Evolutionary conservation across 2,113 vertebrate species (phyloP).

Genomic region (Melanerpes formicivorus): DNA sequence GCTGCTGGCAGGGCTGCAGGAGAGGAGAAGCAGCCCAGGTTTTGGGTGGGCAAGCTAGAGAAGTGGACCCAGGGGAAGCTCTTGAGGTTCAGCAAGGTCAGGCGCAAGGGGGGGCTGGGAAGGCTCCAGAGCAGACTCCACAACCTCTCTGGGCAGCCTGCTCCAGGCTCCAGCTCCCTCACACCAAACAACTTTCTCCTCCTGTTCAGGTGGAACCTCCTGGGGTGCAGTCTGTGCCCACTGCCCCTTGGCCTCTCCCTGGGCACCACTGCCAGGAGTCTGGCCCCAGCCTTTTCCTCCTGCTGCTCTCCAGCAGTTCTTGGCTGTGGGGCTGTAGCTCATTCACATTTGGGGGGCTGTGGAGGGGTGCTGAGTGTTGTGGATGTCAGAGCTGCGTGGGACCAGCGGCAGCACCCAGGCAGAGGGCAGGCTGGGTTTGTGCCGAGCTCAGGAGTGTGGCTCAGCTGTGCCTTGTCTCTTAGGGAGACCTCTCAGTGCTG

Average conservation of each 20-base stretch:
- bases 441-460: not conserved
- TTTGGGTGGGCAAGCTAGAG: accelerated
- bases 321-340: not conserved
- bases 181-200: no score
- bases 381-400: not conserved
- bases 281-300: accelerated
- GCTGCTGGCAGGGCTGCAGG: accelerated
- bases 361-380: not conserved
- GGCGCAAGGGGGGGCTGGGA: no score
- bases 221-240: no score
- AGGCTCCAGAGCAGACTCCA: no score
- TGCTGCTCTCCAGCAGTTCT: not conserved
- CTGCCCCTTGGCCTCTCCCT: no score
- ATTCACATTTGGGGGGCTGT: not conserved
- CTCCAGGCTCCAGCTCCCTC: no score
- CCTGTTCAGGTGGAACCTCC: no score
- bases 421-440: accelerated
- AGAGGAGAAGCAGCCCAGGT: accelerated
- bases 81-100: no score
- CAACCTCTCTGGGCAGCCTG: no score
- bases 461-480: not conserved
- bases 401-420: not conserved
- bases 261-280: no score
- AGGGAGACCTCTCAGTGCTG: not conserved
- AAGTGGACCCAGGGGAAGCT: no score